Percentiles rank a stretch among this genome's conserved stretches.
phyloP scores from a whole-genome alignment of 2,797 vertebrate genomes.

The Clamator glandarius region DNA sequence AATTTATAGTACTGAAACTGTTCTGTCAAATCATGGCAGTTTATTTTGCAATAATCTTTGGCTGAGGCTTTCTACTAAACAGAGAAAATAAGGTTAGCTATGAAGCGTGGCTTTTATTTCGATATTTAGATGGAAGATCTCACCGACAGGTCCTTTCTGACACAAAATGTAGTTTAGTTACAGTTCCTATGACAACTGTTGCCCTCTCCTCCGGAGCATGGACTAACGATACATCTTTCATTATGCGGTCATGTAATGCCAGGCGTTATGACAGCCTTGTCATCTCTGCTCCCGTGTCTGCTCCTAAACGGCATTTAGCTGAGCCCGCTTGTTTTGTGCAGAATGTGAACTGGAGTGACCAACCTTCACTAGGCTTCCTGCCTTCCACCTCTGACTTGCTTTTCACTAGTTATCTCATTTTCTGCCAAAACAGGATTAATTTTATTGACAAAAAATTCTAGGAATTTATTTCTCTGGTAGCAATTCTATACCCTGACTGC shows the following conservation, averaged over 20 bases:
- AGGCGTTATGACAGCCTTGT: constrained; percentile 35
- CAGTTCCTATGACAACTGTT: constrained; percentile 70
- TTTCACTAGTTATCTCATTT: background rate
- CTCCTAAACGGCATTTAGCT: constrained; percentile 40
- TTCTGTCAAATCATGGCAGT: background rate
- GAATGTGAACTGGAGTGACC: background rate
- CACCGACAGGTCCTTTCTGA: background rate
- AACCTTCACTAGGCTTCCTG: background rate
- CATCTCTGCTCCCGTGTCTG: background rate
- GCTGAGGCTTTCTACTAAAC: background rate
- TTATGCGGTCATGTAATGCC: background rate
- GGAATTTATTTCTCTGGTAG: background rate
- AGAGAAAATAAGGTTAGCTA: constrained; percentile 9
- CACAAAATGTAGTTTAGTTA: constrained; percentile 21
- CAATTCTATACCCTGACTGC: background rate
- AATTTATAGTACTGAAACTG: background rate
- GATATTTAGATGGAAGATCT: constrained; percentile 23
- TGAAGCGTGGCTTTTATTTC: constrained; percentile 12
- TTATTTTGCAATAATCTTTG: background rate
- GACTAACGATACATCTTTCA: background rate
- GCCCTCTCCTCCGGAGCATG: background rate
- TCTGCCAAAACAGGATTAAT: background rate
- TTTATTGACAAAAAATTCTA: background rate
- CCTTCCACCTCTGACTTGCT: background rate
- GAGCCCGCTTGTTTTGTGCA: background rate